These are phyloP conservation scores for Phymastichus coffea DNA, from an alignment of 1,140 invertebrate species.

Conservation along the genomic window DNA sequence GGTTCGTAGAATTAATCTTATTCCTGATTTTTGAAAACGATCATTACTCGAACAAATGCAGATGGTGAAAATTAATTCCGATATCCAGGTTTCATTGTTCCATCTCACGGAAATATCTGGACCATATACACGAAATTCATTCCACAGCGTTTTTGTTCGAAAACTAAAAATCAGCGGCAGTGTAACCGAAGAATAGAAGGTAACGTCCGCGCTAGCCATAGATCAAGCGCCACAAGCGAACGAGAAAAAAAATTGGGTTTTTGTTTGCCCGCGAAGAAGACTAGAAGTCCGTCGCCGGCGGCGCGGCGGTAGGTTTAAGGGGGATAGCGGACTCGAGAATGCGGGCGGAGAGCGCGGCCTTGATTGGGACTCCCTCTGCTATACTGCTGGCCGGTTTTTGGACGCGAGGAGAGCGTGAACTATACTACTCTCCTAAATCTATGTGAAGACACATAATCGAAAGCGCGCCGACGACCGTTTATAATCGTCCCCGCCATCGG, in stretches of 20 bases:
- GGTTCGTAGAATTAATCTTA: too few species aligned
- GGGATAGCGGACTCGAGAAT: constrained; percentile 49
- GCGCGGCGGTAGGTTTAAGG: constrained; percentile 38
- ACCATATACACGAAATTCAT: too few species aligned
- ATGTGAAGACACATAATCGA: not conserved
- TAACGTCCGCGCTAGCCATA: constrained; percentile 12
- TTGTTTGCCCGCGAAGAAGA: not conserved
- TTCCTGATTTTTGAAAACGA: too few species aligned
- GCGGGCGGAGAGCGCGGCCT: constrained; percentile 48
- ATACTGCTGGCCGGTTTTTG: constrained; percentile 34
- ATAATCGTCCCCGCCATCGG: not conserved
- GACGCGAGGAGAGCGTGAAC: not conserved
- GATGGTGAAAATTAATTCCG: too few species aligned
- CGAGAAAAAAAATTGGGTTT: constrained; percentile 16
- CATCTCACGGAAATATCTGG: too few species aligned
- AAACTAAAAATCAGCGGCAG: too few species aligned
- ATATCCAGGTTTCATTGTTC: too few species aligned
- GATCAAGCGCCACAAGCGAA: not conserved
- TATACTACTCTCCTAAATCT: not conserved
- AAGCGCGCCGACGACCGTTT: not conserved
- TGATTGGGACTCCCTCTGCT: constrained; percentile 41
- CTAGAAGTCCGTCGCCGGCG: too few species aligned
- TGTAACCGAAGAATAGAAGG: too few species aligned
- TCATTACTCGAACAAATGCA: too few species aligned
- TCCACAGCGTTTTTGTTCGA: too few species aligned